Base-by-base conservation (phyloP, 2,113 vertebrate genomes). In the Cygnus buccinator region DNA sequence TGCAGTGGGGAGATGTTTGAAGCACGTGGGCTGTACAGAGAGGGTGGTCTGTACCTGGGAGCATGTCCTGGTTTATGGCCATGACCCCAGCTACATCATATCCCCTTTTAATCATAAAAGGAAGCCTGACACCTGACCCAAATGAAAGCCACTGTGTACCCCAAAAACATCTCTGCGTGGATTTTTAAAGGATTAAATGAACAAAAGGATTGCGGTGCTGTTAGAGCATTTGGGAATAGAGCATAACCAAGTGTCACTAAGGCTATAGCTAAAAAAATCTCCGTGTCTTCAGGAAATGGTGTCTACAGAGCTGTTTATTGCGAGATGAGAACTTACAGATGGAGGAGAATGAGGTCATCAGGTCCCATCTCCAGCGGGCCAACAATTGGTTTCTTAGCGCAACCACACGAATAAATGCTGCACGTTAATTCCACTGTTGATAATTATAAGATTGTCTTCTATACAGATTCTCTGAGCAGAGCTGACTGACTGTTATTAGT, bases 21-120 rank as follows among this genome's bases (percentile, higher is more conserved):
- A 73, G 52, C 31, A 11, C 28, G 1, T 16, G 68, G 28, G 16
- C 48, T 57, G 25, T 11, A 16, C 43, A 14, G 86, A 52, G 50
- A 13, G 1, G 2, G 43, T 44, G 29, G 39, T 33, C 57, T 48
- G 46, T 48, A 31, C 11, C n/a, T 35, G 41, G 58, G 58, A 65
- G 59, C 5, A 21, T 13, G 59, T 37, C 18, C 11, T 4, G 11
- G 6, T 54, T 54, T n/a, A 19, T 39, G 46, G 39, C 55, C n/a
- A 0, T 11, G 39, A n/a, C 46, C 44, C 22, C 31, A 35, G 44
- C 46, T 22, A 37, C 14, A 3, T 23, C 31, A 1, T 35, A 16
- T 25, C 44, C 44, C 26, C 2, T 9, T 21, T 22, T 11, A 12
- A 6, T 13, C 0, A 1, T 7, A 21, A 28, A 44, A 62, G 62